Evolutionary conservation across 1,140 invertebrate species (phyloP), one percentile per base, ranked within the genome.

Genomic region (Aradophagus sp.): DNA sequence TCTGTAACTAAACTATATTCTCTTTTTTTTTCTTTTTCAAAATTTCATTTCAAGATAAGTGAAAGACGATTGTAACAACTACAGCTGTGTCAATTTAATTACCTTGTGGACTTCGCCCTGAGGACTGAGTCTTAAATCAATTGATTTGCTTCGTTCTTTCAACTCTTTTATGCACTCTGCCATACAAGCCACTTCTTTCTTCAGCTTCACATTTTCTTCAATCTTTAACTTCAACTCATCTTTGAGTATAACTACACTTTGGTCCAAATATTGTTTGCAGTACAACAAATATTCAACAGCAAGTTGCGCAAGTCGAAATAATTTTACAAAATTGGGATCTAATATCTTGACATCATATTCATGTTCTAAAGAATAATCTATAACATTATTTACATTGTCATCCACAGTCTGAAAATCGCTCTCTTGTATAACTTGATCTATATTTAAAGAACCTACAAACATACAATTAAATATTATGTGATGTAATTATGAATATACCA

Each of bases 281-380:
- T 91, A 91, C 34, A 91, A 85, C 66, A 91, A 87, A 82, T 91
- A 92, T 69, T 91, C 89, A 2, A 91, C 87, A 1, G 90, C 86
- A n/a, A 92, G 77, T 69, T 92, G 90, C 32, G 90, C 88, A 11
- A 92, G 77, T 10, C 88, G 84, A 73, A 91, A 91, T 48, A 91
- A 80, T 78, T 91, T 92, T 17, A 91, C 86, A 72, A 91, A 91
- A 70, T 88, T 91, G 20, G 87, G 85, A 77, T 91, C 90, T 6
- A 91, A 79, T 55, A 91, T 89, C 23, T 88, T 86, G 1, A 89
- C 85, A 67, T 90, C 88, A 55, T 89, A 89, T 70, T 90, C 88
- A 11, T 84, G 86, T 66, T 90, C 89, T 26, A 90, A 77, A 12
- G 86, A 87, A 70, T 89, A 90, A 75, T 90, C 88, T 47, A 90